Evolutionary conservation across 1,140 invertebrate species (phyloP).

Genomic region (Orchestia grillus): DNA sequence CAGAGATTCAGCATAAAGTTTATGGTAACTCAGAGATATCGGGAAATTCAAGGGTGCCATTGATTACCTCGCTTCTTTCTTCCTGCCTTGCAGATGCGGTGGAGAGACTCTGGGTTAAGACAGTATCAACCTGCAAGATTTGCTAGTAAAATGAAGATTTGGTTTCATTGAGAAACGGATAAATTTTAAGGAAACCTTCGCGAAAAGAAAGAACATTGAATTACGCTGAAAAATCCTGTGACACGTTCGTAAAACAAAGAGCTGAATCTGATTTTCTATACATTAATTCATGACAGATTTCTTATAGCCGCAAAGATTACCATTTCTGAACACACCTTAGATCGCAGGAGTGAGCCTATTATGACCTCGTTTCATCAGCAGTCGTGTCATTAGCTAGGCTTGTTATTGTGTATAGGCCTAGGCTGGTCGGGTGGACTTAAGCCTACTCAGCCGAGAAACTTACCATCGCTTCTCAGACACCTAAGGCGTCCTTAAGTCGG

Average conservation of each 20-base stretch:
- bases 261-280: no score
- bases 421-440: not conserved
- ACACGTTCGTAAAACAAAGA: no score
- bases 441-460: not conserved
- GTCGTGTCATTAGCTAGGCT: constrained; percentile 13
- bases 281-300: not conserved
- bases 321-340: not conserved
- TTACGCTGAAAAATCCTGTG: no score
- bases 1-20: not conserved
- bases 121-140: no score
- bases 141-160: no score
- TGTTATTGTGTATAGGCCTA: not conserved
- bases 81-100: no score
- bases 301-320: not conserved
- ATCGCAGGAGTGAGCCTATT: not conserved
- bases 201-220: no score
- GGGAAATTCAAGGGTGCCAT: not conserved
- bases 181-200: no score
- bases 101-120: no score
- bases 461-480: not conserved
- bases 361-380: not conserved
- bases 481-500: not conserved
- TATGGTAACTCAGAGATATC: not conserved
- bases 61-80: not conserved
- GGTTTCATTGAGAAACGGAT: no score